phyloP scores from a whole-genome alignment of 2,888 invertebrate genomes.

The Petrolisthes cinctipes region DNA sequence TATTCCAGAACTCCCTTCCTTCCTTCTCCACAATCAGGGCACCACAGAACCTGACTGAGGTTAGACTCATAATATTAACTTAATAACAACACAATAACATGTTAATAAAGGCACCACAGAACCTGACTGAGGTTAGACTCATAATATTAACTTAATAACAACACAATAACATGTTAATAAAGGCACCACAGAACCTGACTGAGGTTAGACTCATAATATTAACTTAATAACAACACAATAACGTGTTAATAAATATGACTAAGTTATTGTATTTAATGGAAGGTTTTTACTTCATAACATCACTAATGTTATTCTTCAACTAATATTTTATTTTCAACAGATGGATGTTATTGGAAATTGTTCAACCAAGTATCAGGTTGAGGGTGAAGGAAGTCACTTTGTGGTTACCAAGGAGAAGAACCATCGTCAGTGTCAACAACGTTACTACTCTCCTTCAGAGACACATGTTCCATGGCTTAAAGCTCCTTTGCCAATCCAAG shows the following conservation, averaged over 20 bases:
- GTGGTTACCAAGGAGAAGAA: slow-evolving; percentile 48
- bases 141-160: no score
- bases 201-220: no score
- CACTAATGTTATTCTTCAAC: not conserved
- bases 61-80: not conserved
- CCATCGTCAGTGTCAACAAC: slow-evolving; percentile 40
- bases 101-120: no score
- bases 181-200: no score
- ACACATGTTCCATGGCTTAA: slow-evolving; percentile 30
- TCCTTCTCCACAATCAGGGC: slow-evolving; percentile 41
- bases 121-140: no score
- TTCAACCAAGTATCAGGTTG: slow-evolving; percentile 39
- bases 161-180: not conserved
- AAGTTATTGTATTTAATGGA: not conserved
- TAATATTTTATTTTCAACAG: slow-evolving; percentile 24
- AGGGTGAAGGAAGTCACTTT: slow-evolving; percentile 25
- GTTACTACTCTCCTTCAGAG: slow-evolving; percentile 36
- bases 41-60: slow-evolving; percentile 47
- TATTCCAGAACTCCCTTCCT: slow-evolving; percentile 71
- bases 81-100: not conserved
- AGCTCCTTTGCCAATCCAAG: slow-evolving; percentile 43
- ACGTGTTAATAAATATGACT: not conserved
- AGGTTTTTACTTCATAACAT: slow-evolving; percentile 2
- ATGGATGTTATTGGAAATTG: slow-evolving; percentile 51
- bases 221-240: not conserved